Conservation (phyloP, 2,888 invertebrate genomes). For the Smittia aterrima region DNA sequence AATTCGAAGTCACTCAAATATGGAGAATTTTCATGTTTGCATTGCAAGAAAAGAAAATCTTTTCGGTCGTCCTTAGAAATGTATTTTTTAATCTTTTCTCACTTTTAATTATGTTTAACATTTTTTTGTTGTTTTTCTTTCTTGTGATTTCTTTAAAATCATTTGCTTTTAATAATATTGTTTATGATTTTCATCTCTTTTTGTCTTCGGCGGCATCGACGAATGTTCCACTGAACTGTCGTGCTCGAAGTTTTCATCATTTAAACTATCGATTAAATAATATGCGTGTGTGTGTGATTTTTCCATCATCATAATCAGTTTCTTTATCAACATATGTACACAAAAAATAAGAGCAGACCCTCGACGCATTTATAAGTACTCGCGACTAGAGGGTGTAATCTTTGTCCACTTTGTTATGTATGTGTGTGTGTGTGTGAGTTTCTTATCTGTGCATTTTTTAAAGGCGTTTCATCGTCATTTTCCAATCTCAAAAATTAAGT, state of each 20-base stretch:
- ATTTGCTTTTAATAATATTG: constrained; percentile 39
- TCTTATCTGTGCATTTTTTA: constrained; percentile 1
- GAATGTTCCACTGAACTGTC: too few species aligned
- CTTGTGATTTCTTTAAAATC: constrained; percentile 42
- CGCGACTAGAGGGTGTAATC: constrained; percentile 21
- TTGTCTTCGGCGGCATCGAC: background rate
- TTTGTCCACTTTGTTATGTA: background rate
- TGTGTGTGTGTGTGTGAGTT: constrained; percentile 5
- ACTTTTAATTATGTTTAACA: constrained; percentile 38
- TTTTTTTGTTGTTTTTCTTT: constrained; percentile 41
- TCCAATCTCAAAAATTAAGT: constrained; percentile 29
- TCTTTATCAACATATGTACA: constrained; percentile 26
- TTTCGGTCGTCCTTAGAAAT: constrained; percentile 19
- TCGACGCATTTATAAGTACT: constrained; percentile 34
- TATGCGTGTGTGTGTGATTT: constrained; percentile 30
- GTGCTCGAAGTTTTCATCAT: background rate
- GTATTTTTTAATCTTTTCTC: constrained; percentile 6
- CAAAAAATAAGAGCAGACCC: constrained; percentile 26
- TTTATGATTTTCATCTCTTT: constrained; percentile 37
- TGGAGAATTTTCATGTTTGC: constrained; percentile 40
- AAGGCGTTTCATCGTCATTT: background rate
- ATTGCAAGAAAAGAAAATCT: constrained; percentile 14
- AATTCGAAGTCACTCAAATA: constrained; percentile 23
- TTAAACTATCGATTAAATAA: constrained; percentile 40
- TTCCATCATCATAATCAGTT: constrained; percentile 6